Evolutionary conservation across 2,113 vertebrate species (phyloP).

Genomic region (Hippolais icterina): DNA sequence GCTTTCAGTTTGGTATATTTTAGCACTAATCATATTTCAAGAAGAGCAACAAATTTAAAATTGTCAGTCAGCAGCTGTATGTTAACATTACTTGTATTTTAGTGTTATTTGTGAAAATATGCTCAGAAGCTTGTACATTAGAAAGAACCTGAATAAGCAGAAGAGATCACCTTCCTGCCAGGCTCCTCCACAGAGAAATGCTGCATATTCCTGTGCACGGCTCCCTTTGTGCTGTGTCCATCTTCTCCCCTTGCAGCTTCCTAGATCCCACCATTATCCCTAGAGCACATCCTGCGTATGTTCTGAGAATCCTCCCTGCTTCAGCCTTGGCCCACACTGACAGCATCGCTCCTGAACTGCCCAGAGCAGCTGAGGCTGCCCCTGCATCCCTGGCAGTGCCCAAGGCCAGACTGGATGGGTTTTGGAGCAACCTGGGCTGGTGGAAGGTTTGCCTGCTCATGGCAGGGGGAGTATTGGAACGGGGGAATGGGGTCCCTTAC

Average conservation of each 20-base stretch:
- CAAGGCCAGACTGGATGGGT: neutral
- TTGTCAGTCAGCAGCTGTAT: neutral
- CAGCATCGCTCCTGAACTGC: neutral
- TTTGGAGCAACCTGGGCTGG: neutral
- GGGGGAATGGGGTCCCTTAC: neutral
- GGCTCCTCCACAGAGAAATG: neutral
- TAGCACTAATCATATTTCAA: neutral
- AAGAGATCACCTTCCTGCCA: neutral
- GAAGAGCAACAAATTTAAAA: neutral
- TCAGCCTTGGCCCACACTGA: neutral
- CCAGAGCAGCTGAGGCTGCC: neutral
- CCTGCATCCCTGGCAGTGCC: neutral
- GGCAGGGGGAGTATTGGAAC: neutral
- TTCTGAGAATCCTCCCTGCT: neutral
- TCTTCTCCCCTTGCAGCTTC: neutral
- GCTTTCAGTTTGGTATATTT: neutral
- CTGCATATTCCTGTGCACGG: neutral
- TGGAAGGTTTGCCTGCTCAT: neutral
- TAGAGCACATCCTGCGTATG: neutral
- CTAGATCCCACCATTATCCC: neutral
- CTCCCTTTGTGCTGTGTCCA: neutral
- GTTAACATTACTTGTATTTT: neutral
- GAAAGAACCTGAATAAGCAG: neutral
- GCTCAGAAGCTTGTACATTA: neutral
- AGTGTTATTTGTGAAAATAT: neutral